Base-by-base conservation (phyloP, 2,797 vertebrate species). In the Nyctibius grandis region DNA sequence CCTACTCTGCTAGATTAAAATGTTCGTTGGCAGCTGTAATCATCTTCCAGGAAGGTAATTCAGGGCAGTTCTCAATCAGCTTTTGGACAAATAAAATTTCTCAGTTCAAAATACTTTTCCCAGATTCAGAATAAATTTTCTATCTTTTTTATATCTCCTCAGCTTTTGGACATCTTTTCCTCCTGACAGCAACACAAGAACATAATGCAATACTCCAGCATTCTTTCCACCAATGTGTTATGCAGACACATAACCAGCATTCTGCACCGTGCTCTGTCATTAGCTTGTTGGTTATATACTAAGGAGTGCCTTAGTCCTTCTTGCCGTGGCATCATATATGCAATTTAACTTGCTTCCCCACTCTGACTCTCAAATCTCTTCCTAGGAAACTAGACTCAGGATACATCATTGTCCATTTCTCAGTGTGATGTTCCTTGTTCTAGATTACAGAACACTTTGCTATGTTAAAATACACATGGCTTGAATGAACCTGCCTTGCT, bases 261-360 rank as follows among this genome's bases (percentile, higher is more conserved):
- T 10, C 8, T 3, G 0, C 0, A 0, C 31, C 38, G 11, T 10
- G 18, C 6, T 33, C 44, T 63, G 12, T 70, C 16, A 7, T 36
- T 53, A 12, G 7, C 19, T 61, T 53, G n/a, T 29, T 76, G 28
- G 31, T 79, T 77, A 23, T 45, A 45, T 31, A 48, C 11, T 34
- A 78, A 74, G 33, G 34, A 70, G 1, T 20, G 10, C 28, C 17
- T 83, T 56, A 60, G 36, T 36, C 7, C 5, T 60, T 79, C 85
- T 75, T 59, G 12, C 31, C 19, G 25, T 17, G 29, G 22, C 8
- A 57, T 69, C 16, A 47, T 36, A 25, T 22, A 33, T 26, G 13
- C 6, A 74, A 19, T 45, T 63, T 72, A 70, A 54, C 18, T 59
- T 72, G 10, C 5, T 70, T 87, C 18, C 16, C 28, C 31, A 57